Conservation (phyloP, 2,888 invertebrate species). For the Alloplasta piceator region DNA sequence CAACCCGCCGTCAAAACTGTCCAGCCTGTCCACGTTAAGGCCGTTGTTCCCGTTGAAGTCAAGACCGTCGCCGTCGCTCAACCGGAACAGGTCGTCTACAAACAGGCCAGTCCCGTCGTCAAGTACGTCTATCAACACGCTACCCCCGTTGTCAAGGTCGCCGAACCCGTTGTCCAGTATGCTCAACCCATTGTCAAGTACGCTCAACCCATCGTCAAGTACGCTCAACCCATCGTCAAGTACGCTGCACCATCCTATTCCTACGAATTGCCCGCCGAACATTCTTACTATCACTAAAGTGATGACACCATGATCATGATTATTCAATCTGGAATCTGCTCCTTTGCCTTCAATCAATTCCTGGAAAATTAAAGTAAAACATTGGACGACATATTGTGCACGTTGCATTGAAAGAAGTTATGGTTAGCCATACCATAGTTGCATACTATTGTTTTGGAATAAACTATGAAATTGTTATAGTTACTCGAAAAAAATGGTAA, state of each 20-base stretch:
- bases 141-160: constrained; percentile 44
- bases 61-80: not conserved
- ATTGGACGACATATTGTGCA: too few relatives aligned
- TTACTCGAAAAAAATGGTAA: too few relatives aligned
- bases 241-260: constrained; percentile 26
- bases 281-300: constrained; percentile 55
- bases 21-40: constrained; percentile 44
- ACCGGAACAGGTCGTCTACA: not conserved
- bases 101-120: constrained; percentile 4
- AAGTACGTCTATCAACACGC: constrained; percentile 25
- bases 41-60: constrained; percentile 25
- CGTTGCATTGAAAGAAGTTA: too few relatives aligned
- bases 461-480: too few relatives aligned
- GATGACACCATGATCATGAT: constrained; percentile 5
- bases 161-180: constrained; percentile 48
- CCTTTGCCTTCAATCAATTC: too few relatives aligned
- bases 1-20: constrained; percentile 63
- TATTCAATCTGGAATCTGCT: too few relatives aligned
- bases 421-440: too few relatives aligned
- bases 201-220: constrained; percentile 13
- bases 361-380: too few relatives aligned
- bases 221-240: constrained; percentile 5
- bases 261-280: not conserved
- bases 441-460: too few relatives aligned
- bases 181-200: not conserved